phyloP scores from a whole-genome alignment of 2,113 vertebrate species.

The Corvus cornix region DNA sequence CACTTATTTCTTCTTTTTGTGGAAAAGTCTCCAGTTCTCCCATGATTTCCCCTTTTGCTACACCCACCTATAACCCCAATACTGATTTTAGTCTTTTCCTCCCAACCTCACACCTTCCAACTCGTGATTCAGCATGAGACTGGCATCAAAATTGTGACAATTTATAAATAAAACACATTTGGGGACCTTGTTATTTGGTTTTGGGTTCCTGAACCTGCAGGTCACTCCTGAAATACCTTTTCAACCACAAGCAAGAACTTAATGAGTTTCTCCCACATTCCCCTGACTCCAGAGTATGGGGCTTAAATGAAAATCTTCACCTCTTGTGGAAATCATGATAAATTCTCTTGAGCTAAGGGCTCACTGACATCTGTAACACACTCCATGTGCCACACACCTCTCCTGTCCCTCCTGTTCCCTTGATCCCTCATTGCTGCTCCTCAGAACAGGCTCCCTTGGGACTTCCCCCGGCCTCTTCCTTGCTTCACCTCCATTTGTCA shows the following conservation, averaged over 20 bases:
- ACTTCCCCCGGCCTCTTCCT: not conserved
- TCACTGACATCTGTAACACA: not conserved
- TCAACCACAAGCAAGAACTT: not conserved
- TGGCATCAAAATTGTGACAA: not conserved
- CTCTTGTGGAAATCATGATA: not conserved
- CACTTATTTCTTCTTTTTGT: not conserved
- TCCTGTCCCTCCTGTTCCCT: not conserved
- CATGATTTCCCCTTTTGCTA: not conserved
- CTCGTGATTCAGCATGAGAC: not conserved
- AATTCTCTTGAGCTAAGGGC: not conserved
- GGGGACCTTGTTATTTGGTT: not conserved
- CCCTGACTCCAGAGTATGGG: not conserved
- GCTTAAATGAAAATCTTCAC: not conserved
- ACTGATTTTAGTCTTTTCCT: not conserved
- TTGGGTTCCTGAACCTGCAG: not conserved
- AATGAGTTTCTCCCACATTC: not conserved
- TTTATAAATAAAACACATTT: not conserved
- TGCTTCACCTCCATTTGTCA: not conserved
- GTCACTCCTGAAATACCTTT: not conserved
- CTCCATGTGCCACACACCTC: not conserved
- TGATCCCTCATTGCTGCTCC: not conserved
- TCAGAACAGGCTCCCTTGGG: not conserved
- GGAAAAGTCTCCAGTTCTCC: not conserved
- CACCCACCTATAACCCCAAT: not conserved
- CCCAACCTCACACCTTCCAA: not conserved